Conservation (phyloP, 2,113 vertebrate species). For the Trematocara variabile region DNA sequence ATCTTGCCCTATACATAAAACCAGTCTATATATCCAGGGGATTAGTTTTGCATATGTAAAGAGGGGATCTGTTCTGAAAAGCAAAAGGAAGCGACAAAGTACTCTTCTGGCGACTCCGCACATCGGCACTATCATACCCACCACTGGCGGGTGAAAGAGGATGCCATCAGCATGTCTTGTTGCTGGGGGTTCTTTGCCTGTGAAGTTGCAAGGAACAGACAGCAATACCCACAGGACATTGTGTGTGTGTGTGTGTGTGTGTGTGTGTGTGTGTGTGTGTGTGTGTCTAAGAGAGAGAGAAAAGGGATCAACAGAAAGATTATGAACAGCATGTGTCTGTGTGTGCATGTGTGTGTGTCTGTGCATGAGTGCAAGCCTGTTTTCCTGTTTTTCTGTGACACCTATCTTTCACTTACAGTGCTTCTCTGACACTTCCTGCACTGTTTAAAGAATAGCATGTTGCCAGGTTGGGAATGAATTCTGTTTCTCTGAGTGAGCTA, state of each 20-base stretch:
- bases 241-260: slow-evolving; percentile 27
- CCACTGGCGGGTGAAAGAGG: slow-evolving; percentile 49
- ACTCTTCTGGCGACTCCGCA: slow-evolving; percentile 6
- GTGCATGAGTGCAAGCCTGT: not conserved
- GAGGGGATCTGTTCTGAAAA: slow-evolving; percentile 72
- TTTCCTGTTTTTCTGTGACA: slow-evolving; percentile 1
- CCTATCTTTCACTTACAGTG: slow-evolving; percentile 28
- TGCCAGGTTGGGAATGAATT: not conserved
- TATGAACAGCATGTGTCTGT: not conserved
- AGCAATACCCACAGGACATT: slow-evolving; percentile 38
- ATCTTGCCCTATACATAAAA: slow-evolving; percentile 85
- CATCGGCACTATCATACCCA: slow-evolving; percentile 28
- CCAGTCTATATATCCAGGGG: slow-evolving; percentile 82
- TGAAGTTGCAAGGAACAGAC: slow-evolving; percentile 45
- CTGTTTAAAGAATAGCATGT: slow-evolving; percentile 8
- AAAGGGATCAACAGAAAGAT: slow-evolving; percentile 22
- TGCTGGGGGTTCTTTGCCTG: slow-evolving; percentile 35
- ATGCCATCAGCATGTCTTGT: slow-evolving; percentile 76
- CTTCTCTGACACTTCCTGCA: slow-evolving; percentile 8
- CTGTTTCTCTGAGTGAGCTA: not conserved
- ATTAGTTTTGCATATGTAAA: slow-evolving; percentile 93
- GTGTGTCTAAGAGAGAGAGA: slow-evolving; percentile 8
- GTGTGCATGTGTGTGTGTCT: not conserved
- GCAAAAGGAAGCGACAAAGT: slow-evolving; percentile 62
- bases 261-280: slow-evolving; percentile 25